A percentile compares a stretch with the other conserved stretches of the same genome.
Evolutionary conservation across 2,888 invertebrate species (phyloP).

Genomic region (Drosophila nigricruria): DNA sequence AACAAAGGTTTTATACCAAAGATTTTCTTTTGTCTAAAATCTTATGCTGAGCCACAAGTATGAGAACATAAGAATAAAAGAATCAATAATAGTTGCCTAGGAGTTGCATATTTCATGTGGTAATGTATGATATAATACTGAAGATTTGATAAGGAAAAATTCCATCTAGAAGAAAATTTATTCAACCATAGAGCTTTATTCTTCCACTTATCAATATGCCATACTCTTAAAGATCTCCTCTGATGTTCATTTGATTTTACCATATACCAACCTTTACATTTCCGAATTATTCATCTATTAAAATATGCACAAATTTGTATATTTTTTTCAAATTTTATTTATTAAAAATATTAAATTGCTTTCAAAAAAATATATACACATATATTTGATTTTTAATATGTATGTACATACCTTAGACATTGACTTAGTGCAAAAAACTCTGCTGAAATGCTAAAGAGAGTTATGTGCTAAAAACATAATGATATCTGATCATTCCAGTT

Average conservation of each 20-base stretch:
- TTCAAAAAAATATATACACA: background rate
- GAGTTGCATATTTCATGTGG: background rate
- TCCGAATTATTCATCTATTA: background rate
- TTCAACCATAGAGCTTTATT: background rate
- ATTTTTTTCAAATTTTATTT: slow-evolving; percentile 7
- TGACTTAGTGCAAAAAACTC: background rate
- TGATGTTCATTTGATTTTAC: background rate
- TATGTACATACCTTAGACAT: slow-evolving; percentile 6
- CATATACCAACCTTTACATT: background rate
- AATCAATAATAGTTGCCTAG: background rate
- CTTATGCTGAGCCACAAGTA: background rate
- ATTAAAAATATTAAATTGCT: background rate
- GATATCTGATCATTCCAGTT: slow-evolving; percentile 1
- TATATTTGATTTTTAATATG: background rate
- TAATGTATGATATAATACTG: background rate
- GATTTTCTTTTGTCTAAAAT: background rate
- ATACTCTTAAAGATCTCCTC: background rate
- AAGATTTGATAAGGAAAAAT: background rate
- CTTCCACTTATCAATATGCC: background rate
- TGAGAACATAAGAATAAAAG: background rate
- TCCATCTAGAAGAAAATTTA: background rate
- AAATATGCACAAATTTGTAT: background rate
- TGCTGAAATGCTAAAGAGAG: background rate
- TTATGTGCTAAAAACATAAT: background rate
- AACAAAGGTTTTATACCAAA: background rate